Conservation (phyloP, 2,888 invertebrate species). For the Melinopterus prodromus region DNA sequence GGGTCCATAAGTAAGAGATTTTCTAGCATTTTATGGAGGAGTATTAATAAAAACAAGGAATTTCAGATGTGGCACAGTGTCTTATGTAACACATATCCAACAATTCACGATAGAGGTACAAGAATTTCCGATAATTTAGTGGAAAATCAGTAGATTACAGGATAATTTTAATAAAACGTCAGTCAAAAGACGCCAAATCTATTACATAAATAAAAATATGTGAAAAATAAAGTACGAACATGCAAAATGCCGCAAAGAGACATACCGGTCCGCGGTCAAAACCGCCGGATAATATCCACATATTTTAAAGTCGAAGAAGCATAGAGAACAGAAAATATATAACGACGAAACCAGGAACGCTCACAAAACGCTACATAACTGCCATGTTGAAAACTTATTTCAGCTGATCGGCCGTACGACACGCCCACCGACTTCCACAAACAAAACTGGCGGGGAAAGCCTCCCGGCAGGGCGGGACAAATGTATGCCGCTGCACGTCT, state of each 20-base stretch:
- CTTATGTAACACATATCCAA: neutral
- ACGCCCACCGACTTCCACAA: conserved; percentile 57
- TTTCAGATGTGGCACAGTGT: neutral
- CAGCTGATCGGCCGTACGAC: conserved; percentile 56
- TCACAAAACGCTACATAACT: conserved; percentile 42
- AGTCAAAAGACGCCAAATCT: neutral
- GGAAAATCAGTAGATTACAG: neutral
- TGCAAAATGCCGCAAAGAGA: neutral
- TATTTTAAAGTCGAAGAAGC: neutral
- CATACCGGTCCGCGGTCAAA: neutral
- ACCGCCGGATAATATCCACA: neutral
- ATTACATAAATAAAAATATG: conserved; percentile 6
- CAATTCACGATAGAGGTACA: neutral
- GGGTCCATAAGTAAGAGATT: neutral
- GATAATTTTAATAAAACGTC: neutral
- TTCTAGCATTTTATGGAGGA: neutral
- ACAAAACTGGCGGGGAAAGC: conserved; percentile 37
- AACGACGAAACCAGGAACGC: conserved; percentile 28
- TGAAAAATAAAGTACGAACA: neutral
- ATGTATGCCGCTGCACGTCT: conserved; percentile 11
- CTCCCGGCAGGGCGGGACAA: conserved; percentile 9
- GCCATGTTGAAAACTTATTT: conserved; percentile 53
- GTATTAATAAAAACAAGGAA: neutral
- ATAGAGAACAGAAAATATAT: conserved; percentile 33
- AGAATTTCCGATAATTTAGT: neutral